Conservation (phyloP, 2,888 invertebrate species). For the Drosophila macrospina region DNA sequence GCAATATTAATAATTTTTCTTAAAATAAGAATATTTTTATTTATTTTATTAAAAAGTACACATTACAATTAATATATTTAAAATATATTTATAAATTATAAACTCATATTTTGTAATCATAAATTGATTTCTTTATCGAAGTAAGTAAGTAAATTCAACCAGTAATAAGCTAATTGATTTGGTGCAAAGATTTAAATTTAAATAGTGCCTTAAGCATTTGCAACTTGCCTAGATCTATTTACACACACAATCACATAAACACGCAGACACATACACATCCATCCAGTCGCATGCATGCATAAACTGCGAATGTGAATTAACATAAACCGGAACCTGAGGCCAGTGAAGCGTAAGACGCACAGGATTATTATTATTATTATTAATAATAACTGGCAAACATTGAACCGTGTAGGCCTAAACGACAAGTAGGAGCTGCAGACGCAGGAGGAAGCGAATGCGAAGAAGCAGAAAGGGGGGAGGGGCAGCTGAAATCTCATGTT, state of each 20-base stretch:
- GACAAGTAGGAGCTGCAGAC: conserved; percentile 25
- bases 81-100: no score
- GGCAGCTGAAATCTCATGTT: conserved; percentile 9
- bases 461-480: neutral
- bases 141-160: no score
- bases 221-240: neutral
- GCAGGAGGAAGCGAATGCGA: neutral
- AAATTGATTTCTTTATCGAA: no score
- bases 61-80: no score
- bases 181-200: neutral
- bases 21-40: no score
- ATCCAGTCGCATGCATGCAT: conserved; percentile 42
- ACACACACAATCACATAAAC: conserved; percentile 4
- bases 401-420: conserved; percentile 24
- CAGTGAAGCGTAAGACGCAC: conserved; percentile 68
- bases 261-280: conserved; percentile 8
- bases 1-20: no score
- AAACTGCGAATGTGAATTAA: conserved; percentile 67
- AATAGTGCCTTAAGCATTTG: neutral
- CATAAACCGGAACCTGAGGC: conserved; percentile 69
- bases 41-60: no score
- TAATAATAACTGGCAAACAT: conserved; percentile 61
- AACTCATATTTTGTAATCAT: no score
- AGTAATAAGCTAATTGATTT: neutral
- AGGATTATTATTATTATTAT: conserved; percentile 61